Evolutionary conservation across 2,888 invertebrate species (phyloP).

Genomic region (Zeuzera pyrina): DNA sequence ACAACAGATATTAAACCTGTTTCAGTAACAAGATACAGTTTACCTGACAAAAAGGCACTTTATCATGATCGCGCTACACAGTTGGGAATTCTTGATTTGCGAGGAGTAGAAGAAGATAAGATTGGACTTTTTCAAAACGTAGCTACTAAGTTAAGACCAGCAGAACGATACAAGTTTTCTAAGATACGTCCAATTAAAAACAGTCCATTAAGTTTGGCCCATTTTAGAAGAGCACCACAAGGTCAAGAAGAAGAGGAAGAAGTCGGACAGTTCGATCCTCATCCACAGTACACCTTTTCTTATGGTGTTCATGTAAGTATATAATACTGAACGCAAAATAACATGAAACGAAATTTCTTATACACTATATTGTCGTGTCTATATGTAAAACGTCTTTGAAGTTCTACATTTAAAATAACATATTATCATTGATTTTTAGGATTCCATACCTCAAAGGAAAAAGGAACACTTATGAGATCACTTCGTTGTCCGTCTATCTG

Average conservation of each 20-base stretch:
- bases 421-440: too few relatives aligned
- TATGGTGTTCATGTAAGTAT: conserved; percentile 56
- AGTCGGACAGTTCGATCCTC: conserved; percentile 23
- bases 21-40: background rate
- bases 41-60: conserved; percentile 4
- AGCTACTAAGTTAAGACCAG: too few relatives aligned
- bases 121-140: too few relatives aligned
- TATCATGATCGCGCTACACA: conserved; percentile 1
- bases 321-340: too few relatives aligned
- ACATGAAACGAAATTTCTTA: too few relatives aligned
- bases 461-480: too few relatives aligned
- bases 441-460: too few relatives aligned
- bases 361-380: too few relatives aligned
- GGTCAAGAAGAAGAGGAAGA: conserved; percentile 6
- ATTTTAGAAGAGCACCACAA: conserved; percentile 25
- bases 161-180: conserved; percentile 17
- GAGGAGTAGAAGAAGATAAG: background rate
- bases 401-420: too few relatives aligned
- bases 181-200: conserved; percentile 25
- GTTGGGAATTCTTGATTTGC: conserved; percentile 1
- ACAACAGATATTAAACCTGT: background rate
- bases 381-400: too few relatives aligned
- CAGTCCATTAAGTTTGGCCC: conserved; percentile 27
- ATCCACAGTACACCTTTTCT: conserved; percentile 42
- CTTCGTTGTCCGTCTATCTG: too few relatives aligned